Percentiles rank a stretch among this genome's conserved stretches.
Conservation (phyloP, 2,113 vertebrate genomes). For the Otus sunia region DNA sequence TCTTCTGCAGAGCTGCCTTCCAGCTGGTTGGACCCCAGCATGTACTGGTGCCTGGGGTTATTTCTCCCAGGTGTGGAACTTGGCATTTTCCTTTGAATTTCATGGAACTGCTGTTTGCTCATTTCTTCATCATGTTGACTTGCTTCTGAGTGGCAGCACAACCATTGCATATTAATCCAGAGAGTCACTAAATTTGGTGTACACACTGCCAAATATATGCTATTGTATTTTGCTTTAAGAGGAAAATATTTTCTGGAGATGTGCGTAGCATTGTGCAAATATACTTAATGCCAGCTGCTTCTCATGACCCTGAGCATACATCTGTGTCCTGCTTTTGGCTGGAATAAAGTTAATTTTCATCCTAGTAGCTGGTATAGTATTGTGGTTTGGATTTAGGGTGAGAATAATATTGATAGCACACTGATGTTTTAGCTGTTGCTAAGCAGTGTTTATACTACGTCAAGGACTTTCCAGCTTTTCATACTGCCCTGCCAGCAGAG, state of each 20-base stretch:
- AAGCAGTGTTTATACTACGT: too few species aligned
- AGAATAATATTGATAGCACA: too few species aligned
- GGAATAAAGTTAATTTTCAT: too few species aligned
- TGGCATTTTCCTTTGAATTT: background rate
- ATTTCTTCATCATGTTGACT: background rate
- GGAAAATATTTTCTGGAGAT: background rate
- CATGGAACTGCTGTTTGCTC: background rate
- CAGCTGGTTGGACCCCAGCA: background rate
- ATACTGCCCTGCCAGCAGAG: too few species aligned
- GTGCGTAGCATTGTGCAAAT: background rate
- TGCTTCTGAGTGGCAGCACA: background rate
- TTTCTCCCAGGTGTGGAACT: background rate
- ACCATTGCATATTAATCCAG: background rate
- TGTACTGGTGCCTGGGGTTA: background rate
- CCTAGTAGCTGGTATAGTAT: too few species aligned
- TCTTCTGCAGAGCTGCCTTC: background rate
- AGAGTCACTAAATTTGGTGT: background rate
- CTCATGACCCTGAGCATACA: background rate
- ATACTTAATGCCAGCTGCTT: background rate
- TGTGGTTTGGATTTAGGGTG: too few species aligned
- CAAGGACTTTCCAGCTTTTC: too few species aligned
- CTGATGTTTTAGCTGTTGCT: too few species aligned
- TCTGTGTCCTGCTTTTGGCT: too few species aligned
- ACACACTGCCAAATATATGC: background rate
- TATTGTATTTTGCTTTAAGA: background rate